A percentile compares a stretch with the other conserved stretches of the same genome.
phyloP scores from a whole-genome alignment of 2,888 invertebrate species.

The Notodonta ziczac region DNA sequence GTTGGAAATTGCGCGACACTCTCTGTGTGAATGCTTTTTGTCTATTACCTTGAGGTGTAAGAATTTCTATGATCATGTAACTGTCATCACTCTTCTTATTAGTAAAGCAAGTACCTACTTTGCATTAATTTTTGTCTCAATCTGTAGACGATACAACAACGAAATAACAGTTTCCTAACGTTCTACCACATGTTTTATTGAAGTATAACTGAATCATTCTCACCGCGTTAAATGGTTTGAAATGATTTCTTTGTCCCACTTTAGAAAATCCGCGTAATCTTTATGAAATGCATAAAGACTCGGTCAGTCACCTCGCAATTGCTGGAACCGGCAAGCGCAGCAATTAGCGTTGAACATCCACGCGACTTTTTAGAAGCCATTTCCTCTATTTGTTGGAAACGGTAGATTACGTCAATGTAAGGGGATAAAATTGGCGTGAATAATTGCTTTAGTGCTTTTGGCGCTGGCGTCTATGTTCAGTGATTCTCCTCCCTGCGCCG shows the following conservation, averaged over 20 bases:
- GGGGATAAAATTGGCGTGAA: neutral
- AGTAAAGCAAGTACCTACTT: neutral
- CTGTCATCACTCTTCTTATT: too few relatives aligned
- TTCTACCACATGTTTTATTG: neutral
- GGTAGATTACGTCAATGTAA: neutral
- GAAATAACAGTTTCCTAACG: too few relatives aligned
- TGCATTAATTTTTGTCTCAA: too few relatives aligned
- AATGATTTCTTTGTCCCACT: conserved; percentile 1
- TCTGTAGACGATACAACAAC: neutral
- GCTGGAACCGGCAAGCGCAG: neutral
- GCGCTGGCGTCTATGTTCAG: conserved; percentile 7
- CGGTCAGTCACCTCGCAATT: conserved; percentile 5
- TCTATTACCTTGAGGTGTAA: neutral
- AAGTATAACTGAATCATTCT: conserved; percentile 2
- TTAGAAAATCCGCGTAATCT: neutral
- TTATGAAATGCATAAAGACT: conserved; percentile 3
- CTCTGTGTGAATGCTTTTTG: neutral
- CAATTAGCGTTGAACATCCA: conserved; percentile 1
- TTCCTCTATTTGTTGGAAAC: conserved; percentile 2
- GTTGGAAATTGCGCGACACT: neutral
- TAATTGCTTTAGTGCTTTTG: conserved; percentile 2
- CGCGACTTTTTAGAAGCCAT: neutral
- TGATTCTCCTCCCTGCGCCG: conserved; percentile 6
- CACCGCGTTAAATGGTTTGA: neutral
- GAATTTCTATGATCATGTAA: neutral